Evolutionary conservation across 2,888 invertebrate species (phyloP), one percentile per base, ranked within the genome.

Genomic region (Patella ulyssiponensis): DNA sequence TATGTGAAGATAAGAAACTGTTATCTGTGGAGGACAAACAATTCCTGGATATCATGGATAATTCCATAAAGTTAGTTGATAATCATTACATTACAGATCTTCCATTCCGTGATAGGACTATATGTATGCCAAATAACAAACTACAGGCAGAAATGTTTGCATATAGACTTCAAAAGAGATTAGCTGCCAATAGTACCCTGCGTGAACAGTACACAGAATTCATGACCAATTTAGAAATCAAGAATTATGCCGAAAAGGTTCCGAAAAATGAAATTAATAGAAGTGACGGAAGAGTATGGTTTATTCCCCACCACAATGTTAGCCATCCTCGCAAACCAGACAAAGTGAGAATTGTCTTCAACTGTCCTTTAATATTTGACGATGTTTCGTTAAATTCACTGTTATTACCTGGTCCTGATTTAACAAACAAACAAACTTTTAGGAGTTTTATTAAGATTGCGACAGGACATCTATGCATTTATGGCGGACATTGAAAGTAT

Each of bases 1-100:
- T 51, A 93, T 92, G 97, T 97, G 83, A 97, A 96, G 54, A 71
- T 7, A 76, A 54, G 44, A 71, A 20, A n/a, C 53, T 75, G 51
- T 20, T 54, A 23, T 75, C 75, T 17, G 27, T 53, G 17, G 75
- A 78, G 53, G 78, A 78, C 52, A 78, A 75, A 52, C 27, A 17
- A 15, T 78, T 78, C 53, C 14, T 76, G 33, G 14, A 72, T 53
- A 78, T 58, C 12, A 72, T 78, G 15, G 17, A 76, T 14, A 53
- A 76, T n/a, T 72, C 76, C 17, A 54, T 73, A 23, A 23, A 17
- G 11, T n/a, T 78, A 33, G 23, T 51, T 27, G 64, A 78, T 33
- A 75, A 75, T n/a, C 78, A 76, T 71, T 75, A 78, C 27, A 33
- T 72, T 27, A 76, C 75, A 23, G 70, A 44, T 53, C 64, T 78